A percentile compares a stretch with the other conserved stretches of the same genome.
Conservation (phyloP, 2,797 vertebrate species). For the Periophthalmus magnuspinnatus region DNA sequence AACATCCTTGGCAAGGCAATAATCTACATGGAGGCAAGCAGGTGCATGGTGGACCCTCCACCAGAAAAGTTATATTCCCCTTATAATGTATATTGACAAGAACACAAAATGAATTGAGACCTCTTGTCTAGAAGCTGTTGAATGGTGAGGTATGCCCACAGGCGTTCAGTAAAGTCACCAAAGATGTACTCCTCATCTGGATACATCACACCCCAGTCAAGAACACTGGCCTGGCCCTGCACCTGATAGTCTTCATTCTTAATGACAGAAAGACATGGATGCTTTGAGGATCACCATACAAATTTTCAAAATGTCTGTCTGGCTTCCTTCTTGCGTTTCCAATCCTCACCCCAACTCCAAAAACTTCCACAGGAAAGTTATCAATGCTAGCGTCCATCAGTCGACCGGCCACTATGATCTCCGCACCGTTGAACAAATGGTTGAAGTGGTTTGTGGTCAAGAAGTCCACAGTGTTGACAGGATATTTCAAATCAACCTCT, state of each 20-base stretch:
- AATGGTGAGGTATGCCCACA: constrained; percentile 93
- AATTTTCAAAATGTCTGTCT: background rate
- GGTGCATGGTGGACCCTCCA: too few species aligned
- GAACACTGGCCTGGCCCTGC: constrained; percentile 57
- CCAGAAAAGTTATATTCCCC: too few species aligned
- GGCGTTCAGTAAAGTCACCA: constrained; percentile 86
- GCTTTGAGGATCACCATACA: background rate
- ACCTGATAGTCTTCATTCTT: constrained; percentile 66
- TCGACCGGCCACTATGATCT: constrained; percentile 88
- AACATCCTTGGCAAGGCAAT: background rate
- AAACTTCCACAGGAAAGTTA: constrained; percentile 79
- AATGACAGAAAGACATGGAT: constrained; percentile 5
- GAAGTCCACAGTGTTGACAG: constrained; percentile 66
- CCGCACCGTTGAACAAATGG: constrained; percentile 85
- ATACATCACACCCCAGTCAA: constrained; percentile 75
- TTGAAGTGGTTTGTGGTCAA: constrained; percentile 81
- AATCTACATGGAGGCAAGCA: background rate
- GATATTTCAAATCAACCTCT: constrained; percentile 82
- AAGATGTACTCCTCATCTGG: constrained; percentile 85
- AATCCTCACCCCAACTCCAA: constrained; percentile 78
- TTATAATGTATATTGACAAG: background rate
- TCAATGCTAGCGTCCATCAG: constrained; percentile 66
- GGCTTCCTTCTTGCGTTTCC: background rate
- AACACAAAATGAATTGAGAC: constrained; percentile 53
- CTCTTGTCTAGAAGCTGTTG: constrained; percentile 84